phyloP scores from a whole-genome alignment of 2,797 vertebrate species.

The Hippopotamyrus pictus region DNA sequence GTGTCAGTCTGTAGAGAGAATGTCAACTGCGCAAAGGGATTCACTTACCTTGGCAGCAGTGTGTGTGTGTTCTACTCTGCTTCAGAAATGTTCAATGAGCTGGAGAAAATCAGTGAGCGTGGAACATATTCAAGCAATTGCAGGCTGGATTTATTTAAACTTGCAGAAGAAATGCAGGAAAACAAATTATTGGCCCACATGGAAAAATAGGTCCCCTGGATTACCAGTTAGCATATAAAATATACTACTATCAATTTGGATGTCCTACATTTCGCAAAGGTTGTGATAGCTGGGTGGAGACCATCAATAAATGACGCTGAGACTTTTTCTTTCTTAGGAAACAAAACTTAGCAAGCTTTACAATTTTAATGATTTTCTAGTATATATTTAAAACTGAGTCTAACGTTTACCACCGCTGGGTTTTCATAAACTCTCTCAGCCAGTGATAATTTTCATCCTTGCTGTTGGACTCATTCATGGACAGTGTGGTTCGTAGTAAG shows the following conservation, averaged over 20 bases:
- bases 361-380: no score
- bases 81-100: background rate
- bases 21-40: no score
- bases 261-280: background rate
- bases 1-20: no score
- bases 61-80: background rate
- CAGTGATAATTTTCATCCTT: background rate
- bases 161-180: background rate
- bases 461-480: background rate
- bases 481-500: background rate
- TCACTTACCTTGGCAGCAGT: background rate
- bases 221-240: background rate
- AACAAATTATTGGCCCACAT: background rate
- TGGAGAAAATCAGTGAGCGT: background rate
- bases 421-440: no score
- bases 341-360: background rate
- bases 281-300: background rate
- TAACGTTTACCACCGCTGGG: no score
- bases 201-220: background rate
- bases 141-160: no score
- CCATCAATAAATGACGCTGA: background rate
- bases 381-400: no score
- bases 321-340: background rate
- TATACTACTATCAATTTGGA: background rate
- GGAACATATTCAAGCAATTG: no score